phyloP scores from a whole-genome alignment of 64 coral and sea anemone species.

The Actinia equina region DNA sequence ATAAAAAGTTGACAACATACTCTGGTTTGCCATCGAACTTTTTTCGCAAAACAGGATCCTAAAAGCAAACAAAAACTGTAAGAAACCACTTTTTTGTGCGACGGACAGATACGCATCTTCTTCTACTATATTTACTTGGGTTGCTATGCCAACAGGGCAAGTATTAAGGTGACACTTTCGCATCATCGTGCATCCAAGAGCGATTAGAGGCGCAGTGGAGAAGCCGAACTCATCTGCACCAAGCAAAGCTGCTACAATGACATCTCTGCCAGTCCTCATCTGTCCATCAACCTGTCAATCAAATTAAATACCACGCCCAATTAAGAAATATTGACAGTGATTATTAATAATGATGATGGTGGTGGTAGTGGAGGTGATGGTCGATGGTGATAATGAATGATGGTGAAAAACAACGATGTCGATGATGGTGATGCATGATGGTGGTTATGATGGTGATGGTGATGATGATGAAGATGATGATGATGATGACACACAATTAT shows the following conservation, averaged over 20 bases:
- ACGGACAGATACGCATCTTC: not conserved
- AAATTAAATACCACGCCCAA: not conserved
- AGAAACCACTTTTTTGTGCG: not conserved
- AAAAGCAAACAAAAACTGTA: not conserved
- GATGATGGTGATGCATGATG: not conserved
- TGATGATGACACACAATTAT: not conserved
- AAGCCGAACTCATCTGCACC: conserved; percentile 97
- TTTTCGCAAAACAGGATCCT: conserved; percentile 93
- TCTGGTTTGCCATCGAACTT: conserved; percentile 98
- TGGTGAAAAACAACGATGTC: not conserved
- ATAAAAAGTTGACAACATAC: conserved; percentile 90
- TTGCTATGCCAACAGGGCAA: conserved; percentile 97
- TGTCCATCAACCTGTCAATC: conserved; percentile 80
- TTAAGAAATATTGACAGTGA: not conserved
- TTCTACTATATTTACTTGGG: conserved; percentile 48
- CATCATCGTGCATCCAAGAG: conserved; percentile 98
- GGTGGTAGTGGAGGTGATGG: not conserved
- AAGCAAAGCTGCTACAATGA: conserved; percentile 74
- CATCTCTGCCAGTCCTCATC: conserved; percentile 93
- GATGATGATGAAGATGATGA: not conserved
- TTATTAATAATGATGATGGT: not conserved
- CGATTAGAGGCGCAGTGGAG: conserved; percentile 95
- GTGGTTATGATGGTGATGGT: not conserved
- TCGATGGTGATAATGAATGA: not conserved
- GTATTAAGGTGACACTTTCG: conserved; percentile 96